Base-by-base conservation (phyloP, 35 echinoderm and acorn worm species). In the Holothuria glaberrima region DNA sequence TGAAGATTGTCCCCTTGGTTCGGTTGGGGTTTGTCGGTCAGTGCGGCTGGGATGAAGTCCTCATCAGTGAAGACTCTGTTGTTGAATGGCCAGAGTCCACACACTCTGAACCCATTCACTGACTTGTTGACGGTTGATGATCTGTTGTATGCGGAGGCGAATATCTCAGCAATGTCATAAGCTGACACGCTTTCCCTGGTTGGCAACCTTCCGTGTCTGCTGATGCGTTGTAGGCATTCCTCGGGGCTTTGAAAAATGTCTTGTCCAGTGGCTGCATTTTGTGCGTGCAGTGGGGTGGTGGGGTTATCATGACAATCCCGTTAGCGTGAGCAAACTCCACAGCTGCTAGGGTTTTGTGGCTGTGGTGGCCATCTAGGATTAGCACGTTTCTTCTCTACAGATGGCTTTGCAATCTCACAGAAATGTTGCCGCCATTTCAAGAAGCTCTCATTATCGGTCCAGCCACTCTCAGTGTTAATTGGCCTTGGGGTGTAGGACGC, bases 21-120 rank as follows among this genome's bases (percentile, higher is more conserved):
- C 45, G 80, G 80, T 83, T 83, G 45, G 44, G 48, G 80, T 62
- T 83, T 16, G 45, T 50, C 79, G 7, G 48, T 83, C 35, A 83
- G 79, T 2, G 79, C 79, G 7, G 79, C 79, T 83, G 79, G 79
- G 48, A 57, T 57, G 48, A 83, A 83, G 45, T 83, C 80, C 0
- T 24, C 80, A 87, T 70, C 60, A 87, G 84, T 34, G 32, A 87
- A 87, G 84, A 87, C 21, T 0, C 21, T 70, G 84, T 87, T 22
- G n/a, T 69, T 87, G 60, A 69, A 87, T 70, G 84, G 31, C 61
- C 84, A 87, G 29, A 87, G 84, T 87, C 84, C 84, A 87, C 84
- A 87, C 6, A 68, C 60, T 70, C 84, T 87, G 61, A 69, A 68
- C 26, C 35, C 84, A 87, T 87, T 87, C 12, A 69, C 84, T 87